Conservation (phyloP, 2,888 invertebrate genomes). For the Drosophila melanosoma region DNA sequence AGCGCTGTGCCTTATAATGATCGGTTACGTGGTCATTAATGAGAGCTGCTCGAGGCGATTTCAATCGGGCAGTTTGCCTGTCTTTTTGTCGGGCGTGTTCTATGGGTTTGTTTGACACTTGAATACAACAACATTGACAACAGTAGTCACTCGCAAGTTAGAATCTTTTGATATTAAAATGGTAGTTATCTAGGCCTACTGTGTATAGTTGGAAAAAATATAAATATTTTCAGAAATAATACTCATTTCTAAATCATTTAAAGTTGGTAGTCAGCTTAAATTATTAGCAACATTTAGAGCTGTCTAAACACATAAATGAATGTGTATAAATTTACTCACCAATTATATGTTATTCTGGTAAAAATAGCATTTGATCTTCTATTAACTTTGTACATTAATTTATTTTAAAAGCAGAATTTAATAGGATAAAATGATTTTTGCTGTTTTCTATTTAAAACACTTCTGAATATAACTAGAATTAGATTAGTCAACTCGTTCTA, state of each 20-base stretch:
- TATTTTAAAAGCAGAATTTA: no score
- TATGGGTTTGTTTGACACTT: slow-evolving; percentile 36
- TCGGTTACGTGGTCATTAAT: slow-evolving; percentile 56
- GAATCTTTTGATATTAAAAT: neutral
- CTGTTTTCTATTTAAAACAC: neutral
- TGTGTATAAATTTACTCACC: no score
- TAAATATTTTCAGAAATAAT: neutral
- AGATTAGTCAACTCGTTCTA: neutral
- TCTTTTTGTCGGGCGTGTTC: slow-evolving; percentile 35
- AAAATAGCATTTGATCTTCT: neutral
- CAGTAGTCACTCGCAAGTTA: neutral
- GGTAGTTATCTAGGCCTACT: no score
- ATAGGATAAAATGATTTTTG: neutral
- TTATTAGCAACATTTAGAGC: neutral
- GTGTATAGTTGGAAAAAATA: neutral
- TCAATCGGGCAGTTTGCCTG: slow-evolving; percentile 26
- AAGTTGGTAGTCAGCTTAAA: neutral
- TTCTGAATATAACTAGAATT: neutral
- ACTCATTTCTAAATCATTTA: neutral
- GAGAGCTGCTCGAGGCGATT: slow-evolving; percentile 35
- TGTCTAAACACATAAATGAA: neutral
- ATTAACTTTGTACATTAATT: neutral
- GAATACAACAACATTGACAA: neutral
- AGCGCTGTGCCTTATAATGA: slow-evolving; percentile 49
- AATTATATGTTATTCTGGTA: no score